Evolutionary conservation across 1,140 invertebrate genomes (phyloP), one percentile per base, ranked within the genome.

Genomic region (Trypoxylus dichotomus): DNA sequence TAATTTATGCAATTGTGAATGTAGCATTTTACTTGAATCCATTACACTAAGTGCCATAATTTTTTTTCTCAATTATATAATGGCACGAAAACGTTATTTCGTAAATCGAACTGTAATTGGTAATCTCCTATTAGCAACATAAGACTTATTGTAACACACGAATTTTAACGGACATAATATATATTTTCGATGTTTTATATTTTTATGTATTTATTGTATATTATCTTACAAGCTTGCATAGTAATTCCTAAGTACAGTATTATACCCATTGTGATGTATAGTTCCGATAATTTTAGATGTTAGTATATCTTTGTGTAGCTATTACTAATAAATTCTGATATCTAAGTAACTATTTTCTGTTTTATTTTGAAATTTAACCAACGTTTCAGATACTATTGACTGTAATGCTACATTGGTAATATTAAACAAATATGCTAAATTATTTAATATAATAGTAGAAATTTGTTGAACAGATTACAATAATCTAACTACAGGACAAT

Each of bases 131-230:
- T 37, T 37, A 54, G 13, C 21, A 27, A 3, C 27, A 27, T 68
- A 68, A 68, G 60, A 68, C 60, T 68, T 13, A 27, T 24, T 68
- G 24, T 63, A 63, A 63, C 60, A 15, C 60, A 68, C 60, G 60
- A 68, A 68, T 68, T 68, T 68, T 68, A 68, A 27, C 47, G 5
- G 24, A 27, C 24, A 68, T 68, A 68, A 24, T 25, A 68, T 68
- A 68, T 68, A 27, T 68, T 68, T 68, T 68, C 60, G 19, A 68
- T 68, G 24, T 68, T 68, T 68, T 68, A 25, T 68, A 68, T 68
- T 15, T 27, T 54, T 54, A 54, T 19, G n/a, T n/a, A 68, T 68
- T 24, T 68, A 15, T 24, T 11, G 24, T 63, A 63, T 68, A 24
- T 27, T 37, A 37, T 37, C 32, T 37, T 37, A 37, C 32, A 37